phyloP scores from a whole-genome alignment of 1,140 invertebrate genomes.

The Bicyclus anynana region DNA sequence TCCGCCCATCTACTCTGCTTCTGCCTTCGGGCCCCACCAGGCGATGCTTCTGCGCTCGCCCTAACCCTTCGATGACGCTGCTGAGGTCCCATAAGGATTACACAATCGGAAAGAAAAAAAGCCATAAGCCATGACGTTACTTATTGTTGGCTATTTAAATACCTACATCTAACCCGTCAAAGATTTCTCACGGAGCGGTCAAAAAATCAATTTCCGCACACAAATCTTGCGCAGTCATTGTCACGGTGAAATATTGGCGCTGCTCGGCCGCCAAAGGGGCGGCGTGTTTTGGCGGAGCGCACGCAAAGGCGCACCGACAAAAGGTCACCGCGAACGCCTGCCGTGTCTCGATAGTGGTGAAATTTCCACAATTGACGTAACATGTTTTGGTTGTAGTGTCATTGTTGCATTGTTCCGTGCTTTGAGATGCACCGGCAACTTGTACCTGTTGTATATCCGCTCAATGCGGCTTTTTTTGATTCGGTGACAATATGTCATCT shows the following conservation, averaged over 20 bases:
- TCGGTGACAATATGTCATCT: background rate
- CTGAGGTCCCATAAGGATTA: no score
- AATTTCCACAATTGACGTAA: conserved; percentile 60
- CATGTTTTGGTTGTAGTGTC: conserved; percentile 62
- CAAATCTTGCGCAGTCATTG: conserved; percentile 69
- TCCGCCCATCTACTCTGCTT: no score
- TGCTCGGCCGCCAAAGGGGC: conserved; percentile 45
- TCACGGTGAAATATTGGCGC: conserved; percentile 64
- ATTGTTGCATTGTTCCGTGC: conserved; percentile 52
- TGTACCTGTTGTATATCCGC: conserved; percentile 31
- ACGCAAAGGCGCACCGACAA: conserved; percentile 47
- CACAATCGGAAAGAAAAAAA: no score
- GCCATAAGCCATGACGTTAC: conserved; percentile 44
- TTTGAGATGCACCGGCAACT: conserved; percentile 39
- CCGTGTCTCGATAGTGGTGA: conserved; percentile 59
- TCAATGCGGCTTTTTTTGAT: background rate
- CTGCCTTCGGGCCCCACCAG: no score
- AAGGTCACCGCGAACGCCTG: conserved; percentile 45
- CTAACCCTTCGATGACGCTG: no score
- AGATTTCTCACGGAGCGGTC: conserved; percentile 59
- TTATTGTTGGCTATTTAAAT: conserved; percentile 23
- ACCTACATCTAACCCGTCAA: conserved; percentile 55
- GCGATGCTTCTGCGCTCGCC: no score
- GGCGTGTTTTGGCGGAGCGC: conserved; percentile 33
- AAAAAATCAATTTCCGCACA: conserved; percentile 76